Percentiles rank a stretch among this genome's conserved stretches.
Conservation (phyloP, 2,113 vertebrate species). For the Catagonus wagneri region DNA sequence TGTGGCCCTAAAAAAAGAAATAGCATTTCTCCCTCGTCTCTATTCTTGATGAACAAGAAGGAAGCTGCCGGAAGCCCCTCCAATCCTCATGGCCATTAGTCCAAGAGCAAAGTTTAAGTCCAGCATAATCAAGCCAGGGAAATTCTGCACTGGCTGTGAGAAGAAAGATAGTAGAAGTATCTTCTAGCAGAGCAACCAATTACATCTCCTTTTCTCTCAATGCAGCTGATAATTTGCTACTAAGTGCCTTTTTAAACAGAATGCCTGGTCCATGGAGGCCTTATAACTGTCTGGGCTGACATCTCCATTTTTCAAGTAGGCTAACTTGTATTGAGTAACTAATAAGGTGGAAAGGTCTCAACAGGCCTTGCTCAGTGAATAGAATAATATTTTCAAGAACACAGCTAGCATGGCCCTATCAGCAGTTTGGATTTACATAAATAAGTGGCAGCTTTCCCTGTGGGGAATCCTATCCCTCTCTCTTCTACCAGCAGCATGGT, state of each 20-base stretch:
- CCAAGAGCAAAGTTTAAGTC: neutral
- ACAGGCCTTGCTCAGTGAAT: neutral
- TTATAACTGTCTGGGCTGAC: neutral
- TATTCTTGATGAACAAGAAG: neutral
- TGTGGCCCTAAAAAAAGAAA: no score
- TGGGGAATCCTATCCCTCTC: neutral
- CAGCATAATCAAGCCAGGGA: neutral
- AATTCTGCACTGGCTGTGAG: neutral
- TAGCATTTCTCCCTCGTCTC: neutral
- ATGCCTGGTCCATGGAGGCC: neutral
- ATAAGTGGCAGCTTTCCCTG: neutral
- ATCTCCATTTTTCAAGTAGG: neutral
- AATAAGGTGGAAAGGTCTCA: neutral
- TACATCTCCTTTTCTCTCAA: neutral
- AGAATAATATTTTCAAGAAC: neutral
- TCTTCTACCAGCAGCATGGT: neutral
- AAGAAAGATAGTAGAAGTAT: neutral
- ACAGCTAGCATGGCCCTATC: neutral
- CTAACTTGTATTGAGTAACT: neutral
- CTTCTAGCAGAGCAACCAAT: neutral
- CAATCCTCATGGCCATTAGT: neutral
- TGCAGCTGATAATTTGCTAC: neutral
- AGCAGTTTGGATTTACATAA: neutral
- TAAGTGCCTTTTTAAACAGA: neutral
- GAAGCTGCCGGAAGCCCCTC: no score